Evolutionary conservation across 2,888 invertebrate genomes (phyloP).

Genomic region (Acanthosepion esculentum): DNA sequence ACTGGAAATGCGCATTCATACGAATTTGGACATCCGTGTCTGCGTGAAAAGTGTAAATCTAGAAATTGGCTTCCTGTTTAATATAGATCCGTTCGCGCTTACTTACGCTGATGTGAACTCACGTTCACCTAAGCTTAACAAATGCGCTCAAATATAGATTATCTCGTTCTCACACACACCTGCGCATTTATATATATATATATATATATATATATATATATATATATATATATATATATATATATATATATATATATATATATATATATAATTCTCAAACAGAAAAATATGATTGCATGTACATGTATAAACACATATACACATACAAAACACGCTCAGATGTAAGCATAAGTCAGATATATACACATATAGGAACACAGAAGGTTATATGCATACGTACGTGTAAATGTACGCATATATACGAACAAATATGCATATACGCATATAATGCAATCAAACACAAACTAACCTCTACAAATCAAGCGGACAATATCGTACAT

Average conservation of each 20-base stretch:
- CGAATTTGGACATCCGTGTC: not conserved
- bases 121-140: not conserved
- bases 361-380: too few species aligned
- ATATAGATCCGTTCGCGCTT: not conserved
- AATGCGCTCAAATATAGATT: not conserved
- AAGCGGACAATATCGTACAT: too few species aligned
- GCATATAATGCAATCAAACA: too few species aligned
- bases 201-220: not conserved
- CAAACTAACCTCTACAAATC: too few species aligned
- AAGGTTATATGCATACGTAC: too few species aligned
- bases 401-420: too few species aligned
- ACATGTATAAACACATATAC: not conserved
- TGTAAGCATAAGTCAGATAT: too few species aligned
- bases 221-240: too few species aligned
- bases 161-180: not conserved
- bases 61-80: not conserved
- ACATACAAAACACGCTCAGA: too few species aligned
- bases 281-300: not conserved
- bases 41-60: not conserved
- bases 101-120: not conserved
- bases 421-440: too few species aligned
- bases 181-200: not conserved
- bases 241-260: not conserved
- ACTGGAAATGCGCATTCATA: not conserved
- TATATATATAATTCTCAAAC: not conserved